Base-by-base conservation (phyloP, 1,140 invertebrate genomes). In the Laupala kohalensis region DNA sequence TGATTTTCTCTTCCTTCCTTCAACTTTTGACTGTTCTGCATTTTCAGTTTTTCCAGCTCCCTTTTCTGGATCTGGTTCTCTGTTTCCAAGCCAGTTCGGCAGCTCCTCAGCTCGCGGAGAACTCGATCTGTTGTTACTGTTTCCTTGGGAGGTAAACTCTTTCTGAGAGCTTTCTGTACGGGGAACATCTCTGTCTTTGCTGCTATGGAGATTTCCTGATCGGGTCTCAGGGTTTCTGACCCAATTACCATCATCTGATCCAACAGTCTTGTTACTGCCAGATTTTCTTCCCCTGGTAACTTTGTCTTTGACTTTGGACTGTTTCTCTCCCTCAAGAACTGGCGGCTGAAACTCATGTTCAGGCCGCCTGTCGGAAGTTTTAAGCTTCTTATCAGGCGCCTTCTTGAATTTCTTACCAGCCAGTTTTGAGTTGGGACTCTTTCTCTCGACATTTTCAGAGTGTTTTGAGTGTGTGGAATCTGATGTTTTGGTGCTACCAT, bases 301-400 rank as follows among this genome's bases (percentile, higher is more conserved):
- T 74, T 74, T 71, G 24, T 75, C 73, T 80, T 79, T 79, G 81
- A 81, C 74, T 88, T 86, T 77, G 82, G 81, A 76, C 83, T 87
- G 79, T 89, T 90, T 86, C 85, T 89, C 85, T 90, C 88, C 84
- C 83, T 89, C 84, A 89, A 79, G 78, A 88, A 84, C 77, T 86
- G 87, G 84, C 85, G 87, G 84, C 86, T 86, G 84, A 86, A 87
- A 84, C 85, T 88, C 84, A 83, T 83, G 84, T 86, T 87, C 87
- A 86, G 86, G 86, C 86, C 86, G 85, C 87, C 87, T 86, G 85
- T 90, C 88, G 88, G 88, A 89, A 90, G 88, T 90, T 90, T 90
- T 90, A 88, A 89, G 88, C 88, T 91, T 90, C 89, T 89, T 90
- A 82, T 90, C 89, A 79, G 87, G 87, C 85, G 88, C 84, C 84